Conservation (phyloP, 2,113 vertebrate species). For the Balaeniceps rex region DNA sequence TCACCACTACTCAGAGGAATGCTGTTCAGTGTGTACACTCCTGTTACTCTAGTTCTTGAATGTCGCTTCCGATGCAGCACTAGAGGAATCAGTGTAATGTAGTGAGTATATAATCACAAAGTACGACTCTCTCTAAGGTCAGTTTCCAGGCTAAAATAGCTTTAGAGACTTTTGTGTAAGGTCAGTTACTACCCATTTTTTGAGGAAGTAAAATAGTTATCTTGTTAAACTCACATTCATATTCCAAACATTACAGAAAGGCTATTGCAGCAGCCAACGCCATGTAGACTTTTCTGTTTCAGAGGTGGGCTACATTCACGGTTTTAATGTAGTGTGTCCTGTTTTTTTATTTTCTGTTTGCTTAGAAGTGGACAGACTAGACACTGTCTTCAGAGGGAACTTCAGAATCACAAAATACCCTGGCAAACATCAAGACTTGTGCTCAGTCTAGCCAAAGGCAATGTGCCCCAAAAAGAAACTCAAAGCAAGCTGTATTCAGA, state of each 20-base stretch:
- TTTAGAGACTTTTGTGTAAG: not conserved
- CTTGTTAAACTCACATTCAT: not conserved
- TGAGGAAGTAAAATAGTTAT: not conserved
- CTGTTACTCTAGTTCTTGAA: not conserved
- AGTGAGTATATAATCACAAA: not conserved
- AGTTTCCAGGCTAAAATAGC: not conserved
- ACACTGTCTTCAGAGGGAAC: not conserved
- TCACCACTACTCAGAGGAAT: not conserved
- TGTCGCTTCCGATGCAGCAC: accelerated
- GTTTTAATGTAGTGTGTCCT: not conserved
- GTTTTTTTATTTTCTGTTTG: not conserved
- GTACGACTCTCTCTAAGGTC: not conserved
- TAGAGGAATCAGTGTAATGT: not conserved
- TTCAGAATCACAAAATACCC: conserved; percentile 34
- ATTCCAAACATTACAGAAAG: not conserved
- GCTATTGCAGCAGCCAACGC: not conserved
- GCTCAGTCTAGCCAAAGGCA: conserved; percentile 17
- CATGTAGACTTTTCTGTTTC: not conserved
- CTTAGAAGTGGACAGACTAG: conserved; percentile 17
- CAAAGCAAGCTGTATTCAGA: conserved; percentile 48
- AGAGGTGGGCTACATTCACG: not conserved
- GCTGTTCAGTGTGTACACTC: not conserved
- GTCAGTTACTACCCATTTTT: not conserved
- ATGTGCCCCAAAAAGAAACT: not conserved
- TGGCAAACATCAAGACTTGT: not conserved